Evolutionary conservation across 2,888 invertebrate genomes (phyloP).

Genomic region (Cryptosula pallasiana): DNA sequence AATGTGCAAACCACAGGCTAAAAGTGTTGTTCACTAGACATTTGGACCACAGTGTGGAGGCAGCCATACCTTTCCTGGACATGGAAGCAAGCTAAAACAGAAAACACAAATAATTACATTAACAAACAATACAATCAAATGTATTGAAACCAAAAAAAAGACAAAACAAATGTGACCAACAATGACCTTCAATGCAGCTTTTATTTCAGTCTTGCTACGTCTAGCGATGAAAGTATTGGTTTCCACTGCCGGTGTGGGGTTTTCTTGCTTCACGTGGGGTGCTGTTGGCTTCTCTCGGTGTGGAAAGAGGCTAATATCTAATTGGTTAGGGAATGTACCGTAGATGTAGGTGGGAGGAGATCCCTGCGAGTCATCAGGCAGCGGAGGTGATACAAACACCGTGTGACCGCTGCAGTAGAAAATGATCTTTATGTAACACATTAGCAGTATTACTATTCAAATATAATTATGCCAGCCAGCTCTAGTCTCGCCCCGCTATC

Average conservation of each 20-base stretch:
- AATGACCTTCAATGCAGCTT: conserved; percentile 73
- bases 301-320: background rate
- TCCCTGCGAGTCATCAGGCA: conserved; percentile 56
- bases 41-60: conserved; percentile 87
- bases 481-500: too few species aligned
- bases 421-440: too few species aligned
- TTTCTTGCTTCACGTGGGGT: background rate
- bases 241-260: conserved; percentile 39
- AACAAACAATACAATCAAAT: too few species aligned
- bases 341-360: background rate
- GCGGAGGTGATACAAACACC: conserved; percentile 90
- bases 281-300: conserved; percentile 21
- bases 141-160: too few species aligned
- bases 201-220: conserved; percentile 91
- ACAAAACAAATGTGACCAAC: background rate
- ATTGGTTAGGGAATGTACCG: background rate
- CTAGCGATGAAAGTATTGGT: conserved; percentile 77
- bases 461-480: too few species aligned
- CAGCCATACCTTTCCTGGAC: conserved; percentile 58
- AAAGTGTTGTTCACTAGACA: conserved; percentile 56
- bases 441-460: too few species aligned
- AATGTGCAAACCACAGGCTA: conserved; percentile 88
- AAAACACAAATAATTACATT: too few species aligned
- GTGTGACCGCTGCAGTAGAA: conserved; percentile 72
- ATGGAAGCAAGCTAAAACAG: conserved; percentile 55